Percentiles rank a stretch among this genome's conserved stretches.
Conservation (phyloP, 1,140 invertebrate species). For the Phymastichus coffea region DNA sequence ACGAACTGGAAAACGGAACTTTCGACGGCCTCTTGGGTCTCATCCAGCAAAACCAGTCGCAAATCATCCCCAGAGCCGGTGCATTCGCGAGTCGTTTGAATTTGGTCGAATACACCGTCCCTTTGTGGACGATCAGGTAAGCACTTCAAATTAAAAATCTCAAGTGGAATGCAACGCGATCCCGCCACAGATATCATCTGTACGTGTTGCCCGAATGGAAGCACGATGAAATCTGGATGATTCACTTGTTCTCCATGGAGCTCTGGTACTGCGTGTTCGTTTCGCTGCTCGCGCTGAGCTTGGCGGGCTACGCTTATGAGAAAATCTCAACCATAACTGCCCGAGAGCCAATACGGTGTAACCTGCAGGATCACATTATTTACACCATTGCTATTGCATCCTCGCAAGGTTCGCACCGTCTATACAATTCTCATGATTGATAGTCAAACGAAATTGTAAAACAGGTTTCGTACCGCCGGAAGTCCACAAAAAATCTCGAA, state of each 20-base stretch:
- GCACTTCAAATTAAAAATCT: not conserved
- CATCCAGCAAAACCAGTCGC: slow-evolving; percentile 31
- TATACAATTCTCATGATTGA: not conserved
- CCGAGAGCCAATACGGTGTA: slow-evolving; percentile 8
- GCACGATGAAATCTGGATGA: slow-evolving; percentile 33
- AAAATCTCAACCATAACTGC: slow-evolving; percentile 7
- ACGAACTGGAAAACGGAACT: slow-evolving; percentile 1
- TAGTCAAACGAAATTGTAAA: not conserved
- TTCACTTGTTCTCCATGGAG: slow-evolving; percentile 28
- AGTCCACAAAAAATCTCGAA: slow-evolving; percentile 29
- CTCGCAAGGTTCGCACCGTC: slow-evolving; percentile 31
- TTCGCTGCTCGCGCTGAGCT: slow-evolving; percentile 28
- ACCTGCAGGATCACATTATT: slow-evolving; percentile 37
- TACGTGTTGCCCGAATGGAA: slow-evolving; percentile 32
- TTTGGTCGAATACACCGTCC: slow-evolving; percentile 31
- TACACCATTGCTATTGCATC: slow-evolving; percentile 33
- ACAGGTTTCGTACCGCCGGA: slow-evolving; percentile 26
- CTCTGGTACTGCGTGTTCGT: slow-evolving; percentile 31
- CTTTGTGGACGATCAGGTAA: slow-evolving; percentile 35
- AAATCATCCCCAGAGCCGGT: slow-evolving; percentile 31
- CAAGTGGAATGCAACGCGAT: too few species aligned
- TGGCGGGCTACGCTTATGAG: slow-evolving; percentile 31
- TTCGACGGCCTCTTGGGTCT: slow-evolving; percentile 31
- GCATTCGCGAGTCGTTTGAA: not conserved
- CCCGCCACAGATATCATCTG: slow-evolving; percentile 38